phyloP scores from a whole-genome alignment of 2,888 invertebrate genomes.

The Oscheius myriophilus region DNA sequence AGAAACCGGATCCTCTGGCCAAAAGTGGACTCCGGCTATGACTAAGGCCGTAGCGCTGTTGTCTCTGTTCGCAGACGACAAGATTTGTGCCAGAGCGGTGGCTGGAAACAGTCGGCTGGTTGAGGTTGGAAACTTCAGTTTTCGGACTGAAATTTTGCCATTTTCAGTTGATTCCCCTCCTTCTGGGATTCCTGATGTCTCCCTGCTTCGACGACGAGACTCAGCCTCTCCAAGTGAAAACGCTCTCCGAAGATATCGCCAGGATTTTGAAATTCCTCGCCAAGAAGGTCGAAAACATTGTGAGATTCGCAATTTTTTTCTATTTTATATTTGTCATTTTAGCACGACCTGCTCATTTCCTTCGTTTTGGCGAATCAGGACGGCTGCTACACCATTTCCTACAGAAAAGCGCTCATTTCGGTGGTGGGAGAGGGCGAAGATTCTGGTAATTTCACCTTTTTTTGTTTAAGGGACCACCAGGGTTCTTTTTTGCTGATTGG shows the following conservation, averaged over 20 bases:
- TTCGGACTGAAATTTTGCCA: too few species aligned
- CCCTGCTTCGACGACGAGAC: slow-evolving; percentile 2
- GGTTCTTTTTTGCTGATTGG: too few species aligned
- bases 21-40: background rate
- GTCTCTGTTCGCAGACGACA: slow-evolving; percentile 15
- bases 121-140: slow-evolving; percentile 4
- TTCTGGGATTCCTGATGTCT: slow-evolving; percentile 7
- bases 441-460: background rate
- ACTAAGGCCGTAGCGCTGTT: background rate
- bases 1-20: background rate
- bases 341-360: slow-evolving; percentile 5
- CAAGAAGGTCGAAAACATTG: slow-evolving; percentile 13
- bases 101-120: background rate
- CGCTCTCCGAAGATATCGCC: slow-evolving; percentile 4
- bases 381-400: background rate
- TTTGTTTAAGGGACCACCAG: too few species aligned
- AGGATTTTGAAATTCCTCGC: slow-evolving; percentile 4
- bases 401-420: background rate
- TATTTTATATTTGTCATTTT: background rate
- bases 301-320: background rate
- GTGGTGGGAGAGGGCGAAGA: slow-evolving; percentile 13
- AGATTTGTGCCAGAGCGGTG: slow-evolving; percentile 12
- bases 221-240: background rate
- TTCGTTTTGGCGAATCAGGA: background rate
- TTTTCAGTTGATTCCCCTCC: slow-evolving; percentile 9